Percentiles rank a stretch among this genome's conserved stretches.
phyloP scores from a whole-genome alignment of 2,797 vertebrate genomes.

The Cossypha polioptera region DNA sequence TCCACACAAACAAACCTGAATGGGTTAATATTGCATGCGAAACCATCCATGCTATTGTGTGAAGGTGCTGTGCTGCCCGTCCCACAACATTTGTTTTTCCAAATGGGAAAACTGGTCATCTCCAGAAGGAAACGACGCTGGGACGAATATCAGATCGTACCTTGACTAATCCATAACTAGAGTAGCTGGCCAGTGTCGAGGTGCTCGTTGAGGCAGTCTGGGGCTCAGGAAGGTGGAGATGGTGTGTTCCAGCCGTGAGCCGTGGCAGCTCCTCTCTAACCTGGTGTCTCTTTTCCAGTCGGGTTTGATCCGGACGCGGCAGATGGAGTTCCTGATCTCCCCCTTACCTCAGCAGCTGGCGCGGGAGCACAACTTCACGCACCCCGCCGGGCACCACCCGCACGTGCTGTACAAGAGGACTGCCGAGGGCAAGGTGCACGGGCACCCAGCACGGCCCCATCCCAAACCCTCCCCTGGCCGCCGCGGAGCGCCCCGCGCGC shows the following conservation, averaged over 20 bases:
- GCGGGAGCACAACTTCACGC: slow-evolving; percentile 85
- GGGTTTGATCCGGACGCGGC: slow-evolving; percentile 88
- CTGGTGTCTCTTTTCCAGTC: slow-evolving; percentile 78
- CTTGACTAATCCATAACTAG: too few relatives aligned
- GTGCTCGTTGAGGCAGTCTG: background rate
- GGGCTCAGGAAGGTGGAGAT: background rate
- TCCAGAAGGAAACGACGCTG: background rate
- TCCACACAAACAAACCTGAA: background rate
- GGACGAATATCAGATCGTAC: background rate
- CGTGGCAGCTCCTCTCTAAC: background rate
- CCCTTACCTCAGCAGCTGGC: slow-evolving; percentile 90
- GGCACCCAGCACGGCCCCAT: slow-evolving; percentile 19
- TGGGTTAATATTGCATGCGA: background rate
- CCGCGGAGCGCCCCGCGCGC: slow-evolving; percentile 30
- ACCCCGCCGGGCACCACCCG: slow-evolving; percentile 87
- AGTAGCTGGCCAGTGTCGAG: background rate
- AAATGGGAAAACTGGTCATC: background rate
- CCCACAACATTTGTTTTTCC: background rate
- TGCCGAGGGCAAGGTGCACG: slow-evolving; percentile 82
- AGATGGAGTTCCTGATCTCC: slow-evolving; percentile 90
- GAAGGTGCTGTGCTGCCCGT: background rate
- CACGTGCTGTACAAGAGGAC: slow-evolving; percentile 93
- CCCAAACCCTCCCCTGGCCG: slow-evolving; percentile 13
- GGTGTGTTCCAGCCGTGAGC: background rate
- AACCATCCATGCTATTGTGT: background rate